Conservation (phyloP, 2,113 vertebrate genomes). For the Tauraco erythrolophus region DNA sequence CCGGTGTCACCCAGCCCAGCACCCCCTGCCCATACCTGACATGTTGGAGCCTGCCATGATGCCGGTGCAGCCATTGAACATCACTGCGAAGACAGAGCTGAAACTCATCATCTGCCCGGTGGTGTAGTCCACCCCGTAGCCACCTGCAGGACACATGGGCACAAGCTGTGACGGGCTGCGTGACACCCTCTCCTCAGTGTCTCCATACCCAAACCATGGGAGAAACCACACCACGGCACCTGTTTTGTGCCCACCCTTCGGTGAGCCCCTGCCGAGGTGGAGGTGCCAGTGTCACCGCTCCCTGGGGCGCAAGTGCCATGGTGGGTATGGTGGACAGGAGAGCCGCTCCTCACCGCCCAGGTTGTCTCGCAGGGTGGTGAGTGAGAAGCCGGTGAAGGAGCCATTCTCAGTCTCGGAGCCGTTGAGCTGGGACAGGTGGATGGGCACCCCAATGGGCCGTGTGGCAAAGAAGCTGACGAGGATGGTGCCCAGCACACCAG, state of each 20-base stretch:
- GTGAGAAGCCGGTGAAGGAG: slow-evolving; percentile 86
- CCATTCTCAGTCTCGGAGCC: slow-evolving; percentile 59
- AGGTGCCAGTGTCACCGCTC: not conserved
- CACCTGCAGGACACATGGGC: slow-evolving; percentile 49
- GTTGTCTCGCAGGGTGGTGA: slow-evolving; percentile 83
- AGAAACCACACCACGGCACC: not conserved
- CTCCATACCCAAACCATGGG: not conserved
- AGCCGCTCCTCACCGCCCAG: slow-evolving; percentile 76
- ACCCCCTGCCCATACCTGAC: slow-evolving; percentile 75
- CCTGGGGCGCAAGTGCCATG: accelerated
- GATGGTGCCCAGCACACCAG: slow-evolving; percentile 81
- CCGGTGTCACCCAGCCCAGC: not conserved
- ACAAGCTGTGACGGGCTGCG: not conserved
- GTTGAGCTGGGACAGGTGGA: slow-evolving; percentile 55
- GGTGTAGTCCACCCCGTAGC: slow-evolving; percentile 84
- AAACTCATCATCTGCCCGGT: slow-evolving; percentile 82
- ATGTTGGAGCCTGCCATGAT: slow-evolving; percentile 93
- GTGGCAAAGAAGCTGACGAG: slow-evolving; percentile 88
- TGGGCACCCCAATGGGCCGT: slow-evolving; percentile 56
- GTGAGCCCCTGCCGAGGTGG: not conserved
- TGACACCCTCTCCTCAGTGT: not conserved
- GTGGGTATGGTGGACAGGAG: accelerated
- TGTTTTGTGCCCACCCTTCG: not conserved
- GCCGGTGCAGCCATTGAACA: slow-evolving; percentile 91
- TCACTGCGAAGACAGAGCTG: slow-evolving; percentile 85